phyloP scores from a whole-genome alignment of 2,797 vertebrate genomes.

The Danio tinwini region DNA sequence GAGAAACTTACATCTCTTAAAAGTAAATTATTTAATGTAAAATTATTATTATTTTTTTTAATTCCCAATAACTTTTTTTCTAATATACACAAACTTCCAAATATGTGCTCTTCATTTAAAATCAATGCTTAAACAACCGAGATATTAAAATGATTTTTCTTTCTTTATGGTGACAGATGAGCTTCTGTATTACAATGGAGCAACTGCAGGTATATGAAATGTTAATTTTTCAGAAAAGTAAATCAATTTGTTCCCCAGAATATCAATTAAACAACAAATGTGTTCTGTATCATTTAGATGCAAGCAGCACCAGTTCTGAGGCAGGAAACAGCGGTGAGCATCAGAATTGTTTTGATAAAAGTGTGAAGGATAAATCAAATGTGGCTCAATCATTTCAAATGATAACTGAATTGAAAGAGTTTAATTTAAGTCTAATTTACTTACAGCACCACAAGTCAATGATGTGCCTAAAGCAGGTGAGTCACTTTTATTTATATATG shows the following conservation, averaged over 20 bases:
- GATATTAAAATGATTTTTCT: neutral
- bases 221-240: too few species aligned
- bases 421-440: neutral
- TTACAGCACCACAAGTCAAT: conserved; percentile 66
- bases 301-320: conserved; percentile 74
- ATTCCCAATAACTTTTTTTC: too few species aligned
- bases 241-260: too few species aligned
- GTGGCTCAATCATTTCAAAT: neutral
- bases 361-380: neutral
- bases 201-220: conserved; percentile 63
- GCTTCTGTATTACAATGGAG: conserved; percentile 62
- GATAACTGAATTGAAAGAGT: neutral
- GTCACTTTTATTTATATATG: conserved; percentile 1
- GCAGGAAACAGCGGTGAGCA: conserved; percentile 65
- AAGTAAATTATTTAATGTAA: too few species aligned
- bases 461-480: conserved; percentile 68
- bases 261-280: neutral
- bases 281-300: conserved; percentile 59
- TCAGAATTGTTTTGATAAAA: neutral
- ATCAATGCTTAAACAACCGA: too few species aligned
- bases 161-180: conserved; percentile 61
- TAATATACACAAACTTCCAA: too few species aligned
- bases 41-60: neutral
- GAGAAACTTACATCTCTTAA: too few species aligned
- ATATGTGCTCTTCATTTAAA: too few species aligned